Evolutionary conservation across 1,140 invertebrate genomes (phyloP), one percentile per base, ranked within the genome.

Genomic region (Homalodisca vitripennis): DNA sequence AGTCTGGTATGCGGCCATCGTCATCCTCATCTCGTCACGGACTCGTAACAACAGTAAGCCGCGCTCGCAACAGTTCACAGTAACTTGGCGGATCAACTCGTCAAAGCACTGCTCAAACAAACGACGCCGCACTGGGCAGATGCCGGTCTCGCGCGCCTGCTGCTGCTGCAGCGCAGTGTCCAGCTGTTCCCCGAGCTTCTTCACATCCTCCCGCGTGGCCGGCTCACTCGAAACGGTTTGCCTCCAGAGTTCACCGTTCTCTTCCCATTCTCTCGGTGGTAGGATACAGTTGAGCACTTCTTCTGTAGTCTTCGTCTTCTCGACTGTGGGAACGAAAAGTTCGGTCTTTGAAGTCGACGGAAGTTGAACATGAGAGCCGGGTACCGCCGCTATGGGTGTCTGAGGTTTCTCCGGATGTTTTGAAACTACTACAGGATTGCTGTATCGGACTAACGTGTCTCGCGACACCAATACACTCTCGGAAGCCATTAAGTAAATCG

Each of bases 51-150:
- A 81, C 1, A 99, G 80, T 6, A 99, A 82, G n/a, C 98, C 98
- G 72, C 97, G 85, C 82, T 99, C 97, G 0, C 93, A 92, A 79
- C 98, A 99, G 79, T 98, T 98, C 14, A 99, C 94, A 1, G 97
- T 98, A 13, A 98, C 94, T 86, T 99, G 90, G 27, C 94, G 82
- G 75, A 97, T 97, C 32, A 97, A 82, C 81, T 97, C 94, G 82
- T 97, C 94, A 81, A 99, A 99, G 79, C 95, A 97, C 80, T 99
- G 96, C 1, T 93, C 93, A 78, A 98, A 99, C 0, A 99, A 86
- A 79, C 98, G 92, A 60, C 96, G 83, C 55, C 97, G 84, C 57
- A 98, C 90, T 0, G 96, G 95, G 82, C 97, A 99, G 74, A 99
- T 97, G 27, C 97, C 97, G 20, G 95, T 98, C 82, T 98, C 95